Evolutionary conservation across 2,113 vertebrate genomes (phyloP), one percentile per base, ranked within the genome.

Genomic region (Micronycteris hirsuta): DNA sequence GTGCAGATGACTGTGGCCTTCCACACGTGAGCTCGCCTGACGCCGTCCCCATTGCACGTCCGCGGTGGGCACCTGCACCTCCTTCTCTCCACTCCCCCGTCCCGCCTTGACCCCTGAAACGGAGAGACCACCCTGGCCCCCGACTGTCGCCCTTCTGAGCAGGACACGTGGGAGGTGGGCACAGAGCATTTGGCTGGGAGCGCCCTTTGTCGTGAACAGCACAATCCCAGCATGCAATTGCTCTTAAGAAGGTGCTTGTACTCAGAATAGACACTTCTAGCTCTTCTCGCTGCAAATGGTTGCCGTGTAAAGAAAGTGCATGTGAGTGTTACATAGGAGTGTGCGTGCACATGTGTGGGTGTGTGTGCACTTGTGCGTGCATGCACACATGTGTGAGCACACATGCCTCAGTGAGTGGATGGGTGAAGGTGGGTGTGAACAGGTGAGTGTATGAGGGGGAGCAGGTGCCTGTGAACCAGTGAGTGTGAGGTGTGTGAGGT

Each of bases 1-100:
- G 0, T 96, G 93, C 86, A 93, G 91, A 89, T 43, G 81, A 54
- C 43, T 54, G 58, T 43, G 94, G 33, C 4, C 91, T 83, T 92
- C 67, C 63, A 76, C 81, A 4, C 31, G 71, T 45, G 73, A 93
- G 91, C 89, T 78, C 82, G 71, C 45, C 91, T 89, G 61, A 36
- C 1, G 3, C 91, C 47, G 47, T 52, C 33, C 80, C 54, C 45
- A 6, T 24, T 68, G 24, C 76, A 9, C 16, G 56, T 38, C 28
- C 14, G 36, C 38, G 10, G 24, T 4, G 41, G 36, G 58, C 58
- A 26, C 0, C 1, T 8, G n/a, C 1, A 20, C 47, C 68, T 31
- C 38, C 31, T n/a, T 19, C 12, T 9, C 43, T 54, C 24, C 20
- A 2, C 7, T 47, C 38, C 6, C 20, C 70, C 24, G 11, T 28